Conservation (phyloP, 2,797 vertebrate genomes). For the Lagorchestes hirsutus region DNA sequence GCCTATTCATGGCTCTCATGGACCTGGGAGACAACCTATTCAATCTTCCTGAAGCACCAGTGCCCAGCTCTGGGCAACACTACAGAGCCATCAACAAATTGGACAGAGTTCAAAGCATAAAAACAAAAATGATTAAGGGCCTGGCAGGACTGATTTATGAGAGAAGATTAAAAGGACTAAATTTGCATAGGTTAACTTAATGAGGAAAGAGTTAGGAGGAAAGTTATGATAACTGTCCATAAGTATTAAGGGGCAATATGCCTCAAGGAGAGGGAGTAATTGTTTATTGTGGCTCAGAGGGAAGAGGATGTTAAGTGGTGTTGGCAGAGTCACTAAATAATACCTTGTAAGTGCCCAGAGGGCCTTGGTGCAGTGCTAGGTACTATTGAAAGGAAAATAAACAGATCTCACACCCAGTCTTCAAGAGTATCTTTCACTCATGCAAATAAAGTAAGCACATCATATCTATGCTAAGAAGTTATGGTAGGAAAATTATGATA, state of each 20-base stretch:
- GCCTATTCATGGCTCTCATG: neutral
- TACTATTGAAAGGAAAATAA: conserved; percentile 21
- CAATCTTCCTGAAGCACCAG: neutral
- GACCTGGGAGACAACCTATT: neutral
- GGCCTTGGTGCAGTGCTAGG: conserved; percentile 1
- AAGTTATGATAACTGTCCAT: neutral
- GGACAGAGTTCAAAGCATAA: conserved; percentile 23
- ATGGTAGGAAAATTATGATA: neutral
- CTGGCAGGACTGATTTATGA: neutral
- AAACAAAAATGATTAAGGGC: neutral
- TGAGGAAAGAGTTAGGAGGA: conserved; percentile 5
- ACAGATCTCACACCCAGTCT: neutral
- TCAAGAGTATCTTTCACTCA: neutral
- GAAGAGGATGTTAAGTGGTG: neutral
- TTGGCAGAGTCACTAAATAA: conserved; percentile 59
- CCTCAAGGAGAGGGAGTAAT: neutral
- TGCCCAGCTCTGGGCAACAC: neutral
- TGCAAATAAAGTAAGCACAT: neutral
- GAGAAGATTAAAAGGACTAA: conserved; percentile 10
- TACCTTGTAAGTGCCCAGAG: neutral
- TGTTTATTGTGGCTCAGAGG: neutral
- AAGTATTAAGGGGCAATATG: neutral
- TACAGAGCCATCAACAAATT: conserved; percentile 9
- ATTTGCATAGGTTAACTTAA: neutral
- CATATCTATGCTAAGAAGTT: neutral